A percentile compares a stretch with the other conserved stretches of the same genome.
Evolutionary conservation across 1,140 invertebrate genomes (phyloP).

Genomic region (Glossosoma conforme): DNA sequence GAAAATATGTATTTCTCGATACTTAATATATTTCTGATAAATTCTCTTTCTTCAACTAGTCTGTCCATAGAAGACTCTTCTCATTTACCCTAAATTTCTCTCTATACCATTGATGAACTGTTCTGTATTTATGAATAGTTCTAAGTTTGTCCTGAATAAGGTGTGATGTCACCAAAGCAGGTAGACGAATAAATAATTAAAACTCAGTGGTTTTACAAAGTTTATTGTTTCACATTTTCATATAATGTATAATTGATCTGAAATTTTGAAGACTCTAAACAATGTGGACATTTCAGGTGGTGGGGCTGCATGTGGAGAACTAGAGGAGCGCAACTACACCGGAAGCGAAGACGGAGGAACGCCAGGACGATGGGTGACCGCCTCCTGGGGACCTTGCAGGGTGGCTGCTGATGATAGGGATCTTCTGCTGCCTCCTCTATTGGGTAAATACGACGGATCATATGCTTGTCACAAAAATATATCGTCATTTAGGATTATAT

Average conservation of each 20-base stretch:
- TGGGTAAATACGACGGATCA: background rate
- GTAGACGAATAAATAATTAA: background rate
- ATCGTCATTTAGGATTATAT: background rate
- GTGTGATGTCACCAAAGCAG: background rate
- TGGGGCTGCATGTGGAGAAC: conserved; percentile 8
- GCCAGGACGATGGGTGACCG: conserved; percentile 43
- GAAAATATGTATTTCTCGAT: too few relatives aligned
- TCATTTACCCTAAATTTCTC: too few relatives aligned
- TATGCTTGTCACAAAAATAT: background rate
- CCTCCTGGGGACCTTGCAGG: conserved; percentile 42
- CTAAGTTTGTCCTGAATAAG: background rate
- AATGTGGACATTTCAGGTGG: background rate
- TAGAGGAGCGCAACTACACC: conserved; percentile 11
- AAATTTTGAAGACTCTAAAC: too few relatives aligned
- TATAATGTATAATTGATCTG: background rate
- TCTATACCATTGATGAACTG: too few relatives aligned
- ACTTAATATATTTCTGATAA: too few relatives aligned
- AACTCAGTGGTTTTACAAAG: background rate
- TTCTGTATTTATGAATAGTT: too few relatives aligned
- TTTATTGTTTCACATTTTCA: background rate
- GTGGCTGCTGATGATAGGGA: conserved; percentile 40
- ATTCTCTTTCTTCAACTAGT: too few relatives aligned
- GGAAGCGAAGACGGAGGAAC: conserved; percentile 40
- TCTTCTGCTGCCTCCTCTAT: conserved; percentile 23
- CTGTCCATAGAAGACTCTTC: too few relatives aligned